Evolutionary conservation across 2,797 vertebrate species (phyloP).

Genomic region (Heliangelus exortis): DNA sequence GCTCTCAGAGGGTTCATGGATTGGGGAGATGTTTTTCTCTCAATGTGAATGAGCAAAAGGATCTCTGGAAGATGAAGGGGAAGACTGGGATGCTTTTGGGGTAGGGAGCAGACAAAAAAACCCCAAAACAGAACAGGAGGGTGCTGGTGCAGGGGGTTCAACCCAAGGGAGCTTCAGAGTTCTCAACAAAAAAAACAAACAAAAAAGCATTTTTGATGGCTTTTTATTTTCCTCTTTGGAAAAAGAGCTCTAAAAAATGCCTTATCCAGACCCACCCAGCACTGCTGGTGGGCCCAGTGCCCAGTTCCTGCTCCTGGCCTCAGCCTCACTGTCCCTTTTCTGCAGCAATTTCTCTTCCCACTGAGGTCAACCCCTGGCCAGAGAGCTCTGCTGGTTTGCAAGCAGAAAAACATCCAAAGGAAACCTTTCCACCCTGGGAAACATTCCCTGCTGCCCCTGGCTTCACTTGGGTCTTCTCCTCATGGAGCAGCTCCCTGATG

Average conservation of each 20-base stretch:
- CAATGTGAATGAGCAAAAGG: neutral
- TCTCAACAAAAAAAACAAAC: neutral
- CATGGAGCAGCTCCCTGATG: neutral
- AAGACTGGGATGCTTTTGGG: neutral
- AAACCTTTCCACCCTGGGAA: neutral
- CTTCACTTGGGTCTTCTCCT: neutral
- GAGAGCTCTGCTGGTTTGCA: neutral
- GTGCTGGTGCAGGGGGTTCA: neutral
- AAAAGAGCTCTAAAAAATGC: neutral
- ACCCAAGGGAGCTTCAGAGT: neutral
- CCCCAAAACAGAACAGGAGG: neutral
- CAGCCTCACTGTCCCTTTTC: constrained; percentile 5
- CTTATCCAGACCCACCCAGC: constrained; percentile 42
- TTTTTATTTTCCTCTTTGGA: neutral
- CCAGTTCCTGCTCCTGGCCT: neutral
- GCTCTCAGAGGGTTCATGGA: neutral
- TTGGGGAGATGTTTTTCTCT: neutral
- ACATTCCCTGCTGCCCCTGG: neutral
- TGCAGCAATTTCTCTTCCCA: constrained; percentile 43
- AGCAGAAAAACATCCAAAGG: neutral
- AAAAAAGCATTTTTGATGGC: neutral
- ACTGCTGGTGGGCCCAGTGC: neutral
- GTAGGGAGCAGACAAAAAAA: neutral
- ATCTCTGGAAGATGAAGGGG: neutral
- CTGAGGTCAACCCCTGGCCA: neutral